A percentile compares a stretch with the other conserved stretches of the same genome.
Conservation (phyloP, 1,140 invertebrate species). For the Lasioglossum baleicum region DNA sequence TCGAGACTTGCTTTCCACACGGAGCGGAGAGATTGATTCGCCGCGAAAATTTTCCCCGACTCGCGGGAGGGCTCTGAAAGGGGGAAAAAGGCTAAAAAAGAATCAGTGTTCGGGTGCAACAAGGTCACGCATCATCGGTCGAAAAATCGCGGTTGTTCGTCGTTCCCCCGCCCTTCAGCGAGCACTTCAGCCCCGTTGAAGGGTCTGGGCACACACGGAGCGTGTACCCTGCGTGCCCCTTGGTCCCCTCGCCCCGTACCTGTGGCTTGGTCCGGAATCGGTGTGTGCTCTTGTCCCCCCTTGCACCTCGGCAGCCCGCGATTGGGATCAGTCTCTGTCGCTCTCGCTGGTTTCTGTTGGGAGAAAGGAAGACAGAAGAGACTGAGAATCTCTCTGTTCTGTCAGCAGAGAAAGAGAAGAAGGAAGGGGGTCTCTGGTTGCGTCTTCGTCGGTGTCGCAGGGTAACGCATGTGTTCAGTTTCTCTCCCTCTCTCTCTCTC, state of each 20-base stretch:
- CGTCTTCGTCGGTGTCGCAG: constrained; percentile 9
- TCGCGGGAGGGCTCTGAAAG: no score
- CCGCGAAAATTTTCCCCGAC: background rate
- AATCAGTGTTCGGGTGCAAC: background rate
- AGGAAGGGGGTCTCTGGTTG: background rate
- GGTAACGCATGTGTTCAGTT: constrained; percentile 29
- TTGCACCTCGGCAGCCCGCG: background rate
- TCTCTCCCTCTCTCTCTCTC: constrained; percentile 5
- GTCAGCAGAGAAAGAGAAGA: no score
- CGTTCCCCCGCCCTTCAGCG: background rate
- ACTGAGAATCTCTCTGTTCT: no score
- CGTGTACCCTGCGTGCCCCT: background rate
- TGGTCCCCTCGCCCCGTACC: constrained; percentile 10
- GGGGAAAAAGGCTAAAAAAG: background rate
- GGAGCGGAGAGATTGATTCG: no score
- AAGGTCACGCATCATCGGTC: background rate
- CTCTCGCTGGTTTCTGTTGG: no score
- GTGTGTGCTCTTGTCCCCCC: background rate
- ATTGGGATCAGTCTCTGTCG: no score
- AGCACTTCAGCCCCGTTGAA: background rate
- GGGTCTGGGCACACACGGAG: background rate
- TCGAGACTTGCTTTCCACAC: no score
- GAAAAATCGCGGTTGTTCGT: background rate
- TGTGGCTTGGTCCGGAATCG: constrained; percentile 23
- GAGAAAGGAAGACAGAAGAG: no score